Percentiles rank a stretch among this genome's conserved stretches.
These are phyloP conservation scores for Uromys caudimaculatus DNA, from an alignment of 2,797 vertebrate species.

Conservation along the genomic window DNA sequence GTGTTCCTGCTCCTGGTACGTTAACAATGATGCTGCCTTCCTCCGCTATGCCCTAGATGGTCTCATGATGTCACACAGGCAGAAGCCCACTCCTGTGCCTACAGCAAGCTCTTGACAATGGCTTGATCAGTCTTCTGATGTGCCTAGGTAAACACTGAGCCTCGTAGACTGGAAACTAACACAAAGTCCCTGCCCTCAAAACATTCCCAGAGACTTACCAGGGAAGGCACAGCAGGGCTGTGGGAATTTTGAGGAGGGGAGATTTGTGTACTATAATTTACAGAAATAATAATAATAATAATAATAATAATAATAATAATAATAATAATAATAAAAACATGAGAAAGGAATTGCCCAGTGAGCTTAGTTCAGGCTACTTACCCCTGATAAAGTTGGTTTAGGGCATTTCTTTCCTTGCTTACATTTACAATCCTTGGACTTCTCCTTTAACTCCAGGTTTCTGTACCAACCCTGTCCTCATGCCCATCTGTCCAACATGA, in stretches of 20 bases:
- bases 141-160: neutral
- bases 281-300: too few relatives aligned
- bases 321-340: too few relatives aligned
- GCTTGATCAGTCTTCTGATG: neutral
- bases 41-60: neutral
- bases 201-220: slow-evolving; percentile 1
- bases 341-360: neutral
- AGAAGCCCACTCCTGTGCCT: neutral
- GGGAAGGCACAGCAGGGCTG: neutral
- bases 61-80: neutral
- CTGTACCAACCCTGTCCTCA: neutral
- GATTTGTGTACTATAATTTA: slow-evolving; percentile 36
- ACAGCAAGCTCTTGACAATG: neutral
- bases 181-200: neutral
- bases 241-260: neutral
- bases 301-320: too few relatives aligned
- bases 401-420: neutral
- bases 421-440: neutral
- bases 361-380: neutral
- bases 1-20: neutral
- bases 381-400: neutral
- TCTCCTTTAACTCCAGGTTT: neutral
- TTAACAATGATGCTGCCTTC: neutral
- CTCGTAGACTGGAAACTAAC: neutral
- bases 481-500: neutral